Evolutionary conservation across 1,140 invertebrate genomes (phyloP).

Genomic region (Onthophagus taurus): DNA sequence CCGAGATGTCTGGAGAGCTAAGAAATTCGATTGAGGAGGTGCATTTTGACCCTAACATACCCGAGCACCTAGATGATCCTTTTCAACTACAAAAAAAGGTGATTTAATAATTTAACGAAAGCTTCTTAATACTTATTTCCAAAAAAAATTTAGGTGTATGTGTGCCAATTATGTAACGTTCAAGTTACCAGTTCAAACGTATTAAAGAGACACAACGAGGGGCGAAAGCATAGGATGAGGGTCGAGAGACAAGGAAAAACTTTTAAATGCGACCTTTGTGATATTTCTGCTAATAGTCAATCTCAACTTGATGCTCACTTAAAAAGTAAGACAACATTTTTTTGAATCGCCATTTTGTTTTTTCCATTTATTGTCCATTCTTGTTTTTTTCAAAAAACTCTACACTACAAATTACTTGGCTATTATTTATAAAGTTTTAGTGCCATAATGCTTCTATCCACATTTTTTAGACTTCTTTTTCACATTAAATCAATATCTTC

Average conservation of each 20-base stretch:
- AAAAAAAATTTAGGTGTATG: conserved; percentile 20
- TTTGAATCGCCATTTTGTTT: not conserved
- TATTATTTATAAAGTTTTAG: too few species aligned
- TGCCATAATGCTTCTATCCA: too few species aligned
- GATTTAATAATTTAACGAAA: not conserved
- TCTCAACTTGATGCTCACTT: conserved; percentile 34
- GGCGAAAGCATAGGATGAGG: conserved; percentile 30
- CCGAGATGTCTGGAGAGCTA: conserved; percentile 22
- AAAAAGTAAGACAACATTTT: conserved; percentile 29
- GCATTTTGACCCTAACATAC: conserved; percentile 1
- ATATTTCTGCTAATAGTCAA: conserved; percentile 34
- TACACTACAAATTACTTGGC: too few species aligned
- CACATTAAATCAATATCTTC: too few species aligned
- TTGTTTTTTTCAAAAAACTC: too few species aligned
- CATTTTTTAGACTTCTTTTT: too few species aligned
- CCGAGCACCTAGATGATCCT: conserved; percentile 2
- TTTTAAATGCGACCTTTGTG: conserved; percentile 33
- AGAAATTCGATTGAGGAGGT: conserved; percentile 21
- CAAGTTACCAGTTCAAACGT: conserved; percentile 32
- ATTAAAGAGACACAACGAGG: conserved; percentile 32
- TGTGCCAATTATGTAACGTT: conserved; percentile 32
- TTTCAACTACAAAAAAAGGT: conserved; percentile 9
- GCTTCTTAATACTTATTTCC: not conserved
- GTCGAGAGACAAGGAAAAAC: conserved; percentile 32
- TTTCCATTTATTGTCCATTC: too few species aligned